Conservation (phyloP, 2,888 invertebrate genomes). For the Hydroisotoma schaefferi region DNA sequence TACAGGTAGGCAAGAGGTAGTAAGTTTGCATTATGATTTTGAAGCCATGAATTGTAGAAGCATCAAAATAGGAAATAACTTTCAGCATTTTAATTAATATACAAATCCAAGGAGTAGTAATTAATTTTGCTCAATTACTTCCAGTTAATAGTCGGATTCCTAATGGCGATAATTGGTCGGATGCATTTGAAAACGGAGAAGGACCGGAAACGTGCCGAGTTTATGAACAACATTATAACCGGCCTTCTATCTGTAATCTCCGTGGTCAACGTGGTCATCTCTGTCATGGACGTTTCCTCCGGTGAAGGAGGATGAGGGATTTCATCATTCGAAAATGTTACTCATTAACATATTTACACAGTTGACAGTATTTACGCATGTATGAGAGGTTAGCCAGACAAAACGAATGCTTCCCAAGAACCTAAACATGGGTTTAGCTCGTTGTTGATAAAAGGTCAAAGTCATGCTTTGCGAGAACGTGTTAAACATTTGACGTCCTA, state of each 20-base stretch:
- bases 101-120: conserved; percentile 1
- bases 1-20: conserved; percentile 64
- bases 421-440: too few relatives aligned
- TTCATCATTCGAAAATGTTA: too few relatives aligned
- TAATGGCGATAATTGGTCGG: conserved; percentile 77
- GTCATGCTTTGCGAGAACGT: too few relatives aligned
- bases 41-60: neutral
- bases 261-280: conserved; percentile 72
- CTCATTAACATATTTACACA: too few relatives aligned
- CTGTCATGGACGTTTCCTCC: conserved; percentile 62
- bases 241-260: conserved; percentile 77
- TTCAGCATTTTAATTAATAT: neutral
- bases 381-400: too few relatives aligned
- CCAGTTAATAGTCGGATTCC: conserved; percentile 74
- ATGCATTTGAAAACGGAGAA: conserved; percentile 71
- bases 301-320: too few relatives aligned
- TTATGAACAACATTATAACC: conserved; percentile 75
- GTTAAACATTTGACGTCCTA: too few relatives aligned
- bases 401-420: too few relatives aligned
- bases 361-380: too few relatives aligned
- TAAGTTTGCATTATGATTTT: neutral
- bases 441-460: too few relatives aligned
- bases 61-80: neutral
- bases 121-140: conserved; percentile 36
- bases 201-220: conserved; percentile 68